Evolutionary conservation across 2,797 vertebrate genomes (phyloP).

Genomic region (Choloepus didactylus): DNA sequence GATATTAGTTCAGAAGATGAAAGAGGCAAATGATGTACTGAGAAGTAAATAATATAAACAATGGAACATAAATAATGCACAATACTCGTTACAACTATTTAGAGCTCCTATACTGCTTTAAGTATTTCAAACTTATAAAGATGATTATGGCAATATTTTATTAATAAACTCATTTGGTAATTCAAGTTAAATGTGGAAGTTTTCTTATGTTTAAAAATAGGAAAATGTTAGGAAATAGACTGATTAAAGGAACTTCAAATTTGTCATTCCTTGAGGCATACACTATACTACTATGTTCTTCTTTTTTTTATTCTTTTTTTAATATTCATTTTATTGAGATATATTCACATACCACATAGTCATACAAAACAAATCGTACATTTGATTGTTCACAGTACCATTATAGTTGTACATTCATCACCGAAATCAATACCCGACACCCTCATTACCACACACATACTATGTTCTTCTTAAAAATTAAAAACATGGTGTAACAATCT

Average conservation of each 20-base stretch:
- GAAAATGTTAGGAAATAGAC: not conserved
- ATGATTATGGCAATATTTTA: not conserved
- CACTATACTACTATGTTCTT: not conserved
- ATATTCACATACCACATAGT: too few species aligned
- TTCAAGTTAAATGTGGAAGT: conserved; percentile 17
- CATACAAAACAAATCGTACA: too few species aligned
- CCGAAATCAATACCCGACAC: too few species aligned
- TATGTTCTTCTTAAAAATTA: not conserved
- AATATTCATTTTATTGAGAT: too few species aligned
- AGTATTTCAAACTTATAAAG: conserved; percentile 25
- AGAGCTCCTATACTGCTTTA: not conserved
- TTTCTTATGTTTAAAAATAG: conserved; percentile 14
- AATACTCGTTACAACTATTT: not conserved
- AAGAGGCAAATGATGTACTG: conserved; percentile 45
- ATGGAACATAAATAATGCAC: not conserved
- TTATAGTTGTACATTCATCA: too few species aligned
- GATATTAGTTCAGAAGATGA: conserved; percentile 66
- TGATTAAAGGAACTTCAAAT: not conserved
- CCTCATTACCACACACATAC: too few species aligned
- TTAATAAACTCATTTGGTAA: not conserved
- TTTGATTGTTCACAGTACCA: too few species aligned
- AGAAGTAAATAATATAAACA: not conserved
- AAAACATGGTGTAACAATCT: not conserved
- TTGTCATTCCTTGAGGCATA: not conserved
- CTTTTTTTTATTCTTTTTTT: too few species aligned